Conservation (phyloP, 2,797 vertebrate species). For the Thripadectes ignobilis region DNA sequence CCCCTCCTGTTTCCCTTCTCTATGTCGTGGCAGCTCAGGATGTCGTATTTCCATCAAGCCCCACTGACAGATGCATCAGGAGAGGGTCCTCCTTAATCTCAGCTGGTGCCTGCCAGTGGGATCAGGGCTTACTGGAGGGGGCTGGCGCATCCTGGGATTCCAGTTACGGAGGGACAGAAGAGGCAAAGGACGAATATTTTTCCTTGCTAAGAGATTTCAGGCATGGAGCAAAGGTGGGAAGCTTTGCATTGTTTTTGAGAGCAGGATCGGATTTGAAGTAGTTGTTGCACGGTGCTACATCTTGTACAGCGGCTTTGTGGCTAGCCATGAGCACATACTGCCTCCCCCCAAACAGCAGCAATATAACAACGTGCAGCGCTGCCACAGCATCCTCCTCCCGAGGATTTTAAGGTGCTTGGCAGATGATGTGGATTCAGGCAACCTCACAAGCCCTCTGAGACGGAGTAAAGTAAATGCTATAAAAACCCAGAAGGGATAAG, state of each 20-base stretch:
- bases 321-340: neutral
- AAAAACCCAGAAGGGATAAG: neutral
- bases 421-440: neutral
- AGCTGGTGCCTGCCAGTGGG: accelerated
- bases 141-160: neutral
- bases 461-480: neutral
- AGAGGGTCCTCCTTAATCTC: neutral
- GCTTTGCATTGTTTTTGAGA: neutral
- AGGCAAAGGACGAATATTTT: neutral
- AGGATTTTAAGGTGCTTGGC: conserved; percentile 19
- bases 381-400: neutral
- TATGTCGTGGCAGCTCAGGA: neutral
- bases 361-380: neutral
- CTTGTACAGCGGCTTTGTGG: neutral
- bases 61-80: neutral
- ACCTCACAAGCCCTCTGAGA: neutral
- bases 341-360: neutral
- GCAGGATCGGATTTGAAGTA: neutral
- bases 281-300: accelerated
- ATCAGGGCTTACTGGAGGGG: neutral
- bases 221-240: neutral
- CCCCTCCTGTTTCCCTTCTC: neutral
- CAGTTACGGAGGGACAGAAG: neutral
- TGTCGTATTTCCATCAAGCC: neutral
- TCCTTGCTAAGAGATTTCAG: neutral